Percentiles rank a stretch among this genome's conserved stretches.
Conservation (phyloP, 2,113 vertebrate genomes). For the Grammomys surdaster region DNA sequence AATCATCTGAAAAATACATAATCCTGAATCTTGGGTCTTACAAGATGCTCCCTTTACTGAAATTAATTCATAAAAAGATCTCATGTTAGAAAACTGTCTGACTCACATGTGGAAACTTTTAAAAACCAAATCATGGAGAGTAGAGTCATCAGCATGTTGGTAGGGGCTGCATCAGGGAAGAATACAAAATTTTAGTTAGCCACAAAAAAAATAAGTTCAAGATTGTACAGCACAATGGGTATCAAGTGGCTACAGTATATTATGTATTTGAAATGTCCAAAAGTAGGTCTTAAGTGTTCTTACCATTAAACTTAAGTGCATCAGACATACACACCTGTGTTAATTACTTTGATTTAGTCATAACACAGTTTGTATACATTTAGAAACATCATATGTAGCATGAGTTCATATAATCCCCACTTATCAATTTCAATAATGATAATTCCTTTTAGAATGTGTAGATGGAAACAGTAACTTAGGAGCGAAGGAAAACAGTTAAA, state of each 20-base stretch:
- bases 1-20: background rate
- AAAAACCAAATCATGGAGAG: background rate
- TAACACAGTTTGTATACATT: background rate
- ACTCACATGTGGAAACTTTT: background rate
- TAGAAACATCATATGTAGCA: background rate
- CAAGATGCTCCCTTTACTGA: background rate
- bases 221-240: background rate
- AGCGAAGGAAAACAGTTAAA: background rate
- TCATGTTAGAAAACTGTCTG: background rate
- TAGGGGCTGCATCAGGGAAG: background rate
- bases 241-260: background rate
- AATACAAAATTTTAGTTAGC: background rate
- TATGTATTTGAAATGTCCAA: background rate
- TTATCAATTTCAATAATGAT: background rate
- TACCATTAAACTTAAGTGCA: background rate
- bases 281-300: background rate
- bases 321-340: background rate
- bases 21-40: conserved; percentile 13
- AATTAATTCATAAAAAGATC: background rate
- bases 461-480: background rate
- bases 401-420: background rate
- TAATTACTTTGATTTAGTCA: background rate
- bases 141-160: background rate
- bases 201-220: background rate
- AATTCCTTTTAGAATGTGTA: background rate